Base-by-base conservation (phyloP, 1,140 invertebrate species). In the Diorhabda sublineata region DNA sequence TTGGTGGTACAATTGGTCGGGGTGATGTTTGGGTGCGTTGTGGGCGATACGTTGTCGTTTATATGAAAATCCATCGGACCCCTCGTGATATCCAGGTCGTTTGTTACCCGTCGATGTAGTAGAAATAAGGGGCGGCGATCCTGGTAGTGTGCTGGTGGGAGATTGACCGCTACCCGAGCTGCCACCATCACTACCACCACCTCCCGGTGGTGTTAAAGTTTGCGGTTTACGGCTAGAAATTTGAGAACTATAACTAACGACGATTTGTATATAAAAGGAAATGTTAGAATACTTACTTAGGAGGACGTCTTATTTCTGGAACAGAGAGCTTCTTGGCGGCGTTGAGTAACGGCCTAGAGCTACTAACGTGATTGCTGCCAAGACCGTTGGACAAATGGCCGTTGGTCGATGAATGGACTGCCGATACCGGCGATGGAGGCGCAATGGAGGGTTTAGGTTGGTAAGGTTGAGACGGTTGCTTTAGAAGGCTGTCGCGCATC, bases 1-100 rank as follows among this genome's bases (percentile, higher is more conserved):
- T 73, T 9, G 73, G 67, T 26, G 64, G 64, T 58, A 64, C 26
- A n/a, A 64, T n/a, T 6, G 45, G 60, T 59, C 9, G 71, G 58
- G 65, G 41, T 45, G 43, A 41, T 43, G 66, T 66, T 68, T 71
- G 70, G 61, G 71, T 69, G 59, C 86, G 77, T 89, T 92, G 80
- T 93, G 92, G 45, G 92, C 93, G 77, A 95, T 92, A 73, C 93
- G 87, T 77, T 88, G 89, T 79, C 89, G 90, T 84, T 95, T 95
- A 43, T 87, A 86, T 42, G 87, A 87, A 7, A 90, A 80, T 45
- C 88, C 89, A 72, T 89, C 87, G 43, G 81, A 83, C 52, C 84
- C 84, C 64, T 88, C 83, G 66, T 83, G 84, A 69, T 86, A 88
- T 2, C 86, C 87, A 6, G 88, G 87, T 68, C 86, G 74, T 73